Percentiles rank a stretch among this genome's conserved stretches.
phyloP scores from a whole-genome alignment of 2,113 vertebrate species.

The Plectropomus leopardus region DNA sequence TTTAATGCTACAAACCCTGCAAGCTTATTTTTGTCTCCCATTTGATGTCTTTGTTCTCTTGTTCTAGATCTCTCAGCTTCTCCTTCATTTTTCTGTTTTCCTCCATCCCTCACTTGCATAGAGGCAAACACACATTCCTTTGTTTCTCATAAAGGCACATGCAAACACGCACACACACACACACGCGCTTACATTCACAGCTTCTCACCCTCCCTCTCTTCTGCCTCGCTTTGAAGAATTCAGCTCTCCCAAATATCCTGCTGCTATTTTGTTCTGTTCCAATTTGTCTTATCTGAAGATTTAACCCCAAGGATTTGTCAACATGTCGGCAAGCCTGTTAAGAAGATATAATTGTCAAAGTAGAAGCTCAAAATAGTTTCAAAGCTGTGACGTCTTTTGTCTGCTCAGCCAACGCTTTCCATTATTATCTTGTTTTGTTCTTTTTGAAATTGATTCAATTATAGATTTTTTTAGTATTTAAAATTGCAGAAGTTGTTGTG shows the following conservation, averaged over 20 bases:
- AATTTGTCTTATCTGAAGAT: slow-evolving; percentile 5
- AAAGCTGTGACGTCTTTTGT: background rate
- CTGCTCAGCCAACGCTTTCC: background rate
- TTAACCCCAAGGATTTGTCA: background rate
- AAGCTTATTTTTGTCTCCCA: background rate
- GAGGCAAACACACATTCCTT: background rate
- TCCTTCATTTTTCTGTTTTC: background rate
- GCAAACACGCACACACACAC: background rate
- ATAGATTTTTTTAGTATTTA: background rate
- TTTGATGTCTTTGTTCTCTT: background rate
- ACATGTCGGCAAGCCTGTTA: background rate
- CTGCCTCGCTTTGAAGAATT: background rate
- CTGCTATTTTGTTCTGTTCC: background rate
- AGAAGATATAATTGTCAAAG: slow-evolving; percentile 12
- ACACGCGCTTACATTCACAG: too few species aligned
- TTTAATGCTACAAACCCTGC: background rate
- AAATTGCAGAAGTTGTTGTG: background rate
- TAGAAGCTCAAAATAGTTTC: slow-evolving; percentile 5
- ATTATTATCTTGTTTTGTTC: background rate
- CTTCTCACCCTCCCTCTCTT: background rate
- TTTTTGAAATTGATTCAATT: background rate
- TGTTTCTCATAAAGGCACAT: background rate
- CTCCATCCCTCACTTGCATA: background rate
- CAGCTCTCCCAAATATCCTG: background rate
- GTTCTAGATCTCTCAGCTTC: background rate